These are phyloP conservation scores for Ceratina calcarata DNA, from an alignment of 1,140 invertebrate species.

Conservation along the genomic window DNA sequence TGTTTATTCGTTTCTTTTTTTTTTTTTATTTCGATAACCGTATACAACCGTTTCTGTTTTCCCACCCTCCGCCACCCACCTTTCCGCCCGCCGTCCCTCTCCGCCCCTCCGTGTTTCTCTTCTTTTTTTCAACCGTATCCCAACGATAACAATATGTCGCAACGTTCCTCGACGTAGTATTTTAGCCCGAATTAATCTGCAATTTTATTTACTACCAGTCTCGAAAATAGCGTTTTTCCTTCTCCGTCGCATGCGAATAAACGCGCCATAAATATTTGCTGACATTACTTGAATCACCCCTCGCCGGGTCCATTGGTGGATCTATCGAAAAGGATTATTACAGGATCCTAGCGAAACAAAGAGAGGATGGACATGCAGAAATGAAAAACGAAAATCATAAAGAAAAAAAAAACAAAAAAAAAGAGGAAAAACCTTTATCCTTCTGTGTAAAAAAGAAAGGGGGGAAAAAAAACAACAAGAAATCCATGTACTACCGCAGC, in stretches of 20 bases:
- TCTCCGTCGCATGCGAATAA: slow-evolving; percentile 21
- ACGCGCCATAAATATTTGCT: slow-evolving; percentile 42
- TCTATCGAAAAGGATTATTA: slow-evolving; percentile 51
- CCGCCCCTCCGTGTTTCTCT: background rate
- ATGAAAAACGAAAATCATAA: slow-evolving; percentile 13
- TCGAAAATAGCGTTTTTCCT: slow-evolving; percentile 45
- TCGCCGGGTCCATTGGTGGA: background rate
- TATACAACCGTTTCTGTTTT: slow-evolving; percentile 41
- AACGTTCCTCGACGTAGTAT: slow-evolving; percentile 46
- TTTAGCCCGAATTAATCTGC: slow-evolving; percentile 51
- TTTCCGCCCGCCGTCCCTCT: background rate
- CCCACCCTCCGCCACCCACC: slow-evolving; percentile 13
- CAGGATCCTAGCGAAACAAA: background rate
- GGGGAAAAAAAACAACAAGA: background rate
- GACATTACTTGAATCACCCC: slow-evolving; percentile 47
- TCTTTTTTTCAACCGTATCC: slow-evolving; percentile 24
- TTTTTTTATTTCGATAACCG: slow-evolving; percentile 26
- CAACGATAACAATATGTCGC: slow-evolving; percentile 46
- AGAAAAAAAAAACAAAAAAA: background rate
- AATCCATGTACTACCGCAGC: background rate
- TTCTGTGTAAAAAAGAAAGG: too few relatives aligned
- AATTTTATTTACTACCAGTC: slow-evolving; percentile 50
- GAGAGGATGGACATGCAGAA: background rate
- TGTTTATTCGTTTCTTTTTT: background rate
- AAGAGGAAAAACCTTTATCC: background rate